These are phyloP conservation scores for Chroicocephalus ridibundus DNA, from an alignment of 2,113 vertebrate species.

Conservation along the genomic window DNA sequence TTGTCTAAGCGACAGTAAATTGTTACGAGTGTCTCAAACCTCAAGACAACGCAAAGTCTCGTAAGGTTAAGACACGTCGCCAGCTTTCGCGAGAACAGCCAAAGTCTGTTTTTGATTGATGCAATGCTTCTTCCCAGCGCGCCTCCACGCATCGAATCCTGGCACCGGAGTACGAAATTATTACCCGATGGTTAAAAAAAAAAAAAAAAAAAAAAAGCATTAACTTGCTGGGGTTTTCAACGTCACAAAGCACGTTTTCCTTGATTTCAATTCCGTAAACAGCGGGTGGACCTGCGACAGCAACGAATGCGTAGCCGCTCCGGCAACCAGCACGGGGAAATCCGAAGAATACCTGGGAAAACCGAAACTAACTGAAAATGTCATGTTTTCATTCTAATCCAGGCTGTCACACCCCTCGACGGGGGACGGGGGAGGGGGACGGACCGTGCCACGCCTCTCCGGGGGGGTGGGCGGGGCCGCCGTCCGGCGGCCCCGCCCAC, in stretches of 20 bases:
- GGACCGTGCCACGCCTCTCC: too few relatives aligned
- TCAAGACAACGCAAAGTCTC: not conserved
- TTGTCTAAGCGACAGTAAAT: not conserved
- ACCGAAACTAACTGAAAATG: not conserved
- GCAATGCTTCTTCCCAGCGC: not conserved
- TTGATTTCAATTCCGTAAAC: not conserved
- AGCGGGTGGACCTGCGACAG: not conserved
- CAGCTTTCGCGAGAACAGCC: not conserved
- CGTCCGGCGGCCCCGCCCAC: too few relatives aligned
- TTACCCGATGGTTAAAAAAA: not conserved
- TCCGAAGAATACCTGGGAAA: not conserved
- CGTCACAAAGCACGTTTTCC: not conserved
- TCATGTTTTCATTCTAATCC: not conserved
- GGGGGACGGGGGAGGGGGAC: too few relatives aligned
- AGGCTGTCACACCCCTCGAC: not conserved
- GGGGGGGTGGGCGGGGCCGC: too few relatives aligned
- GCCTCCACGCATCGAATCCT: not conserved
- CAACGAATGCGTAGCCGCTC: not conserved
- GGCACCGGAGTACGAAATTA: not conserved
- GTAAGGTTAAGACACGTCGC: rapidly evolving
- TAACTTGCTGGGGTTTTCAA: not conserved
- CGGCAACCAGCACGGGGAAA: not conserved
- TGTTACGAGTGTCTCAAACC: not conserved
- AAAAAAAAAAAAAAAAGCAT: not conserved
- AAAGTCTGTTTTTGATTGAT: not conserved